Evolutionary conservation across 2,797 vertebrate genomes (phyloP).

Genomic region (Phrynocephalus vlangalii): DNA sequence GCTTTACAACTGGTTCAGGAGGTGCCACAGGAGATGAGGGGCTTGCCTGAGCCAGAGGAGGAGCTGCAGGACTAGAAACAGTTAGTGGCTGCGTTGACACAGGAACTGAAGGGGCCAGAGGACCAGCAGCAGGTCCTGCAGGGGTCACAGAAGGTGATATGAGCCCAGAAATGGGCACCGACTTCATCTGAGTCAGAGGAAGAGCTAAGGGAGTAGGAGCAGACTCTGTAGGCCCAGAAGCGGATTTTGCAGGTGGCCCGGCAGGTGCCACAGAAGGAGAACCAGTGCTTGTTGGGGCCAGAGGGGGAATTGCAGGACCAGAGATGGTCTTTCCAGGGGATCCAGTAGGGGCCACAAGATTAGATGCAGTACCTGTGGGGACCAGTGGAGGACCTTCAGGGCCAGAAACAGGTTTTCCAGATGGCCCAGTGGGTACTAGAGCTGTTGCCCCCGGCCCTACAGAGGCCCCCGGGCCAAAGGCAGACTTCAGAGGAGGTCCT

Average conservation of each 20-base stretch:
- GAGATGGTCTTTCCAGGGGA: constrained; percentile 1
- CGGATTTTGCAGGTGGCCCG: background rate
- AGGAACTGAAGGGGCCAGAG: background rate
- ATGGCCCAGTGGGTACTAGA: background rate
- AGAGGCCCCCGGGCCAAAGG: rapidly evolving
- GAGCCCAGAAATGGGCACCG: too few species aligned
- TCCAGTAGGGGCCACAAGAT: constrained; percentile 1
- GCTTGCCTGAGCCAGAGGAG: background rate
- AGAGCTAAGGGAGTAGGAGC: too few species aligned
- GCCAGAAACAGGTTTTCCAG: background rate
- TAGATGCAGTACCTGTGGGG: background rate
- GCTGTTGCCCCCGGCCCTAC: background rate
- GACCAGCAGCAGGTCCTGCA: background rate
- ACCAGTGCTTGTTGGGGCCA: constrained; percentile 44
- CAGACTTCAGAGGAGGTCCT: background rate
- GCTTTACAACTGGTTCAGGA: background rate
- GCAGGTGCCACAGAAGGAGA: constrained; percentile 72
- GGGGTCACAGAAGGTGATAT: background rate
- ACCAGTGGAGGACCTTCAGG: background rate
- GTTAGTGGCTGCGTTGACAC: too few species aligned
- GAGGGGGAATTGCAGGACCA: constrained; percentile 52
- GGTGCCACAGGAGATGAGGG: rapidly evolving
- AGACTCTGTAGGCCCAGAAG: too few species aligned
- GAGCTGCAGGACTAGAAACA: background rate
- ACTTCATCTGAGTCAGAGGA: rapidly evolving